Percentiles rank a stretch among this genome's conserved stretches.
Conservation (phyloP, 2,113 vertebrate species). For the Melanotaenia duboulayi region DNA sequence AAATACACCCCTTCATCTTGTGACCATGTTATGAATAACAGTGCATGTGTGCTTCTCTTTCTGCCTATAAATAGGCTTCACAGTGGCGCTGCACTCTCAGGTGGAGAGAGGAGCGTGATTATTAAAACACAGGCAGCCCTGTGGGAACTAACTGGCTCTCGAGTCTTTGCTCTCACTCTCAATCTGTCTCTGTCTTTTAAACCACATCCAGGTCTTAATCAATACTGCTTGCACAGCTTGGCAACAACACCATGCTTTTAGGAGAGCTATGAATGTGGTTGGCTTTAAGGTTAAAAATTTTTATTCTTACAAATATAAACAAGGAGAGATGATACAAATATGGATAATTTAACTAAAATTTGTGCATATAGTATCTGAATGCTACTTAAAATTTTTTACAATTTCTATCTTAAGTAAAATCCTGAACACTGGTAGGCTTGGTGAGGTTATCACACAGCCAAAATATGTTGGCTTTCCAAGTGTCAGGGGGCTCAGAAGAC, state of each 20-base stretch:
- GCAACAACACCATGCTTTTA: background rate
- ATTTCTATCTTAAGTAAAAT: background rate
- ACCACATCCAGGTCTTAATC: slow-evolving; percentile 57
- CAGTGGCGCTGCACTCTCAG: slow-evolving; percentile 59
- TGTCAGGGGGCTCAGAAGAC: background rate
- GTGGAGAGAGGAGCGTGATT: slow-evolving; percentile 70
- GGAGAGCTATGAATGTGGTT: slow-evolving; percentile 10
- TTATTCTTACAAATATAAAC: slow-evolving; percentile 17
- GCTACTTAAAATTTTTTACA: slow-evolving; percentile 17
- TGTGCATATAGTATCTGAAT: background rate
- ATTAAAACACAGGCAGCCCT: slow-evolving; percentile 74
- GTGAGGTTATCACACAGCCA: background rate
- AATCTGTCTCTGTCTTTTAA: slow-evolving; percentile 52
- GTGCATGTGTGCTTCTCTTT: slow-evolving; percentile 48
- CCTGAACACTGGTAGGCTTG: background rate
- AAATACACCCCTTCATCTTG: slow-evolving; percentile 33
- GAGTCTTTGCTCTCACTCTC: slow-evolving; percentile 37
- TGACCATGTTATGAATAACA: slow-evolving; percentile 59
- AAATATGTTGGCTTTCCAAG: background rate
- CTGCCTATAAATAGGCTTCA: slow-evolving; percentile 73
- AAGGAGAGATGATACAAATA: slow-evolving; percentile 1
- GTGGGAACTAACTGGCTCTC: slow-evolving; percentile 46
- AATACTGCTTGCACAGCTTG: slow-evolving; percentile 18
- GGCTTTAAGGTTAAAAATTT: background rate
- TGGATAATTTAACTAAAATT: background rate